These are phyloP conservation scores for Xiphophorus maculatus DNA, from an alignment of 2,113 vertebrate genomes.

Conservation along the genomic window DNA sequence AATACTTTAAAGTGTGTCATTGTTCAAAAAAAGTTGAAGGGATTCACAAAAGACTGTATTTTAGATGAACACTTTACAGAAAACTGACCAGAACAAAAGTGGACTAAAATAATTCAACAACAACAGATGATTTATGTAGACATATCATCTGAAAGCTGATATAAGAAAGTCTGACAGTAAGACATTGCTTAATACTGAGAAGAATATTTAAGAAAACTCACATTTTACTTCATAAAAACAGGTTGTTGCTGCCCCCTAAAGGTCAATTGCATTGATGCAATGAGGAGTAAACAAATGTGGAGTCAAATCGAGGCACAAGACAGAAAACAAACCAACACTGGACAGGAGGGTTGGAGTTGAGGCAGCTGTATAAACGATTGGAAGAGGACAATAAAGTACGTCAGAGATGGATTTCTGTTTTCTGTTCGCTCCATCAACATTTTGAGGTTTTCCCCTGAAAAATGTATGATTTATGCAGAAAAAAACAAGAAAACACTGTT, in stretches of 20 bases:
- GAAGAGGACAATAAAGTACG: neutral
- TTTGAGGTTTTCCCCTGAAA: neutral
- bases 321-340: neutral
- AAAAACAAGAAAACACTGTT: neutral
- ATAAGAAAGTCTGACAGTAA: neutral
- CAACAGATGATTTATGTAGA: neutral
- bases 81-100: neutral
- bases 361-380: neutral
- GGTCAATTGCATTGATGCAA: neutral
- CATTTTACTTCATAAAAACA: neutral
- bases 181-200: neutral
- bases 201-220: neutral
- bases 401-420: neutral
- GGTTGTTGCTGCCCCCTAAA: conserved; percentile 48
- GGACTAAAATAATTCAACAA: neutral
- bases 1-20: no score
- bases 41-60: no score
- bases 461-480: neutral
- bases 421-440: neutral
- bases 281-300: neutral
- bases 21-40: no score
- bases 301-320: neutral
- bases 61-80: neutral
- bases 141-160: neutral
- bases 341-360: neutral